phyloP scores from a whole-genome alignment of 2,888 invertebrate genomes.

The Bedellia somnulentella region DNA sequence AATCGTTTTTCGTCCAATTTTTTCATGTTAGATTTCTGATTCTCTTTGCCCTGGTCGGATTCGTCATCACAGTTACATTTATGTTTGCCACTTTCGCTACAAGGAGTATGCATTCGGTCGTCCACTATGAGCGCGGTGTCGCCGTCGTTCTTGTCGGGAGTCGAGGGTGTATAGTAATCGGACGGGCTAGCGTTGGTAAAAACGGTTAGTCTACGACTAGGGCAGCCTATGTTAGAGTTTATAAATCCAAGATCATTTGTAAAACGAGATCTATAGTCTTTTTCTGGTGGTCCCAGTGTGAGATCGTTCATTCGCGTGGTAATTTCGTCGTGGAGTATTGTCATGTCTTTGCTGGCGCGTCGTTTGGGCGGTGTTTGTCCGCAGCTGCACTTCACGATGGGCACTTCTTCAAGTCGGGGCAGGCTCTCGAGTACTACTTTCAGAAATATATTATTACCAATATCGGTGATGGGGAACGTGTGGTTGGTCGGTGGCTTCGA shows the following conservation, averaged over 20 bases:
- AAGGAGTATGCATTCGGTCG: slow-evolving; percentile 71
- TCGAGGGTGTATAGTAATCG: slow-evolving; percentile 17
- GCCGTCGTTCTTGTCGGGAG: slow-evolving; percentile 10
- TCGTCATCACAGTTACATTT: slow-evolving; percentile 76
- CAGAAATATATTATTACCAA: slow-evolving; percentile 65
- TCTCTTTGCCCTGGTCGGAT: slow-evolving; percentile 46
- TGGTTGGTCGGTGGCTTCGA: slow-evolving; percentile 65
- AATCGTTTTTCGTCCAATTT: slow-evolving; percentile 36
- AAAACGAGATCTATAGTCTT: slow-evolving; percentile 1
- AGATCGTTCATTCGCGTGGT: slow-evolving; percentile 44
- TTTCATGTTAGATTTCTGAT: slow-evolving; percentile 23
- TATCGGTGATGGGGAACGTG: slow-evolving; percentile 71
- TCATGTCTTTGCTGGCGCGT: slow-evolving; percentile 30
- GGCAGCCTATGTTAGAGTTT: slow-evolving; percentile 22
- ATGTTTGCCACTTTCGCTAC: slow-evolving; percentile 76
- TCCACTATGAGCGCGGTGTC: slow-evolving; percentile 47
- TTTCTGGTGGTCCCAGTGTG: slow-evolving; percentile 25
- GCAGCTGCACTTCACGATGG: slow-evolving; percentile 54
- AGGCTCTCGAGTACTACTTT: slow-evolving; percentile 67
- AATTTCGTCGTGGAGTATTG: slow-evolving; percentile 30
- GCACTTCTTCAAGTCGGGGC: slow-evolving; percentile 75
- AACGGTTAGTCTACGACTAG: slow-evolving; percentile 22
- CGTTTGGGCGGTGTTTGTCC: slow-evolving; percentile 23
- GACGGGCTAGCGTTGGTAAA: slow-evolving; percentile 18
- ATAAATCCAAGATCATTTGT: slow-evolving; percentile 16